These are phyloP conservation scores for Congeria kusceri DNA, from an alignment of 2,888 invertebrate genomes.

Conservation along the genomic window DNA sequence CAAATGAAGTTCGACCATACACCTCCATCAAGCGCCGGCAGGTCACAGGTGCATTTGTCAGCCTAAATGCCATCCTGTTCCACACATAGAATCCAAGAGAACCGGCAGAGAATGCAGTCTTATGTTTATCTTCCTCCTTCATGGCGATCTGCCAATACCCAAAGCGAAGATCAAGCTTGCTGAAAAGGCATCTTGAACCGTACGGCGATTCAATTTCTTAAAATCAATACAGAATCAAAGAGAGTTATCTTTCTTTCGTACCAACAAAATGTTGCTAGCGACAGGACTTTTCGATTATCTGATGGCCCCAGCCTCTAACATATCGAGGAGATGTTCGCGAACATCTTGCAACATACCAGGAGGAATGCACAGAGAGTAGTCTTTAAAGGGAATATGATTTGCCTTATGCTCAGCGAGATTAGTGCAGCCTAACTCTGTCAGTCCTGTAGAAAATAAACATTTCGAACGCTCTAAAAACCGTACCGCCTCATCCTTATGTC, in stretches of 20 bases:
- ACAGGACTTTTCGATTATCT: neutral
- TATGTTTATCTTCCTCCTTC: neutral
- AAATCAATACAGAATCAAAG: too few species aligned
- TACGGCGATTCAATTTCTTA: neutral
- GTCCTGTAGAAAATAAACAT: too few species aligned
- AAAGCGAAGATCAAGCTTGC: slow-evolving; percentile 6
- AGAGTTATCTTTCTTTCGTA: neutral
- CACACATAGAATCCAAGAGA: slow-evolving; percentile 4
- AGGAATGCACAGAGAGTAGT: too few species aligned
- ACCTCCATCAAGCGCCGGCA: neutral
- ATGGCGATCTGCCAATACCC: slow-evolving; percentile 13
- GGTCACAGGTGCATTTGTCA: slow-evolving; percentile 8
- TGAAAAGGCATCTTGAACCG: slow-evolving; percentile 4
- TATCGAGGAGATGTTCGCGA: too few species aligned
- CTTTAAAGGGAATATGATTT: too few species aligned
- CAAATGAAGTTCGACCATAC: neutral
- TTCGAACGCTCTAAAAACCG: too few species aligned
- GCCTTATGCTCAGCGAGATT: too few species aligned
- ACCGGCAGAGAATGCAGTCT: slow-evolving; percentile 2
- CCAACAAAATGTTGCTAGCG: neutral
- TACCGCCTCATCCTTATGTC: too few species aligned
- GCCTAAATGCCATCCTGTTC: slow-evolving; percentile 7
- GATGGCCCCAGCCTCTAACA: neutral
- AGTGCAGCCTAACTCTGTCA: too few species aligned
- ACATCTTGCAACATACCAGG: too few species aligned